phyloP scores from a whole-genome alignment of 1,140 invertebrate genomes.

The Drosophila arawakana region DNA sequence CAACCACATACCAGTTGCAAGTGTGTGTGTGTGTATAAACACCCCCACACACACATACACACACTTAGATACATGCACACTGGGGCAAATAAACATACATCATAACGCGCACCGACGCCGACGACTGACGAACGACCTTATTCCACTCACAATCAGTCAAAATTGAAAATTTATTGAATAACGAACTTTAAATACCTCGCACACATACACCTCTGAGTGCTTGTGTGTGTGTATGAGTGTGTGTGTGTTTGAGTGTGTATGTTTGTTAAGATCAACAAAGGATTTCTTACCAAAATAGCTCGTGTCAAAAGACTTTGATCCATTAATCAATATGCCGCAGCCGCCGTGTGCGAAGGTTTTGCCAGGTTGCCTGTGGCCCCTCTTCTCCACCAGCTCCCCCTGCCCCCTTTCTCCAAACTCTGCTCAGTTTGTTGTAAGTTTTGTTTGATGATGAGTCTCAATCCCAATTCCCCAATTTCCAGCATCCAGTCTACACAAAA shows the following conservation, averaged over 20 bases:
- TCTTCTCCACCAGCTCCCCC: background rate
- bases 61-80: conserved; percentile 7
- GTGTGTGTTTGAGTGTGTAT: conserved; percentile 52
- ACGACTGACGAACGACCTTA: conserved; percentile 77
- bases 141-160: conserved; percentile 84
- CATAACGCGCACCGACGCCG: conserved; percentile 74
- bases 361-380: conserved; percentile 30
- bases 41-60: conserved; percentile 25
- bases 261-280: conserved; percentile 83
- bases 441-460: conserved; percentile 45
- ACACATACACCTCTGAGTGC: background rate
- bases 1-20: conserved; percentile 45
- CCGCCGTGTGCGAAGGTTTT: conserved; percentile 69
- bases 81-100: conserved; percentile 70
- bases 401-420: too few relatives aligned
- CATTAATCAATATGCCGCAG: conserved; percentile 84
- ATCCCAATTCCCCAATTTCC: conserved; percentile 33
- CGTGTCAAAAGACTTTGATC: conserved; percentile 85
- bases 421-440: conserved; percentile 44
- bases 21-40: conserved; percentile 12
- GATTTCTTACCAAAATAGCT: conserved; percentile 84
- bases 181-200: conserved; percentile 48
- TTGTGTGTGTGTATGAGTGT: conserved; percentile 6
- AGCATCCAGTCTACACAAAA: conserved; percentile 31
- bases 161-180: conserved; percentile 85